Conservation (phyloP, 1,140 invertebrate species). For the Lethocerus indicus region DNA sequence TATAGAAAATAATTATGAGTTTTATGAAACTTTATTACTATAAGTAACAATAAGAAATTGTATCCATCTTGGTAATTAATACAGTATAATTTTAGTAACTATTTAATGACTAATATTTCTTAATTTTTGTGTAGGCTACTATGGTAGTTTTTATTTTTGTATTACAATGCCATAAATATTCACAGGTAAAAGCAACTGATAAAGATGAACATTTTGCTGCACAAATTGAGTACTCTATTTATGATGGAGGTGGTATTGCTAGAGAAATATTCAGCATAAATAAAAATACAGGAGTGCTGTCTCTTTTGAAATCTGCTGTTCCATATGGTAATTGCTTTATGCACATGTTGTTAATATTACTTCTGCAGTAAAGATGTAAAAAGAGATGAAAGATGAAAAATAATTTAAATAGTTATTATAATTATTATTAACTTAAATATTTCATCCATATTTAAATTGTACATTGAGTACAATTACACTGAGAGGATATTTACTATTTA, state of each 20-base stretch:
- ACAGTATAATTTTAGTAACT: neutral
- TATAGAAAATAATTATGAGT: neutral
- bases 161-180: neutral
- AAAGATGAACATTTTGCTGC: conserved; percentile 48
- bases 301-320: conserved; percentile 36
- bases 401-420: no score
- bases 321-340: conserved; percentile 31
- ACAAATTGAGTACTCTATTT: conserved; percentile 51
- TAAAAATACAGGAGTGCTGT: conserved; percentile 46
- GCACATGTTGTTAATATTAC: no score
- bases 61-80: neutral
- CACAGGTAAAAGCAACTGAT: conserved; percentile 44
- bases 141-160: neutral
- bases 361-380: no score
- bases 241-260: conserved; percentile 40
- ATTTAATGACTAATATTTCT: neutral
- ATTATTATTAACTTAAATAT: no score
- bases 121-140: neutral
- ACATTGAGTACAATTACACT: no score
- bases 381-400: no score
- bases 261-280: conserved; percentile 48
- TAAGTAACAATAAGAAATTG: neutral
- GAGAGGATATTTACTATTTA: no score
- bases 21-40: neutral
- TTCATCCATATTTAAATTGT: no score